phyloP scores from a whole-genome alignment of 1,140 invertebrate species.

The Procambarus virginalis region DNA sequence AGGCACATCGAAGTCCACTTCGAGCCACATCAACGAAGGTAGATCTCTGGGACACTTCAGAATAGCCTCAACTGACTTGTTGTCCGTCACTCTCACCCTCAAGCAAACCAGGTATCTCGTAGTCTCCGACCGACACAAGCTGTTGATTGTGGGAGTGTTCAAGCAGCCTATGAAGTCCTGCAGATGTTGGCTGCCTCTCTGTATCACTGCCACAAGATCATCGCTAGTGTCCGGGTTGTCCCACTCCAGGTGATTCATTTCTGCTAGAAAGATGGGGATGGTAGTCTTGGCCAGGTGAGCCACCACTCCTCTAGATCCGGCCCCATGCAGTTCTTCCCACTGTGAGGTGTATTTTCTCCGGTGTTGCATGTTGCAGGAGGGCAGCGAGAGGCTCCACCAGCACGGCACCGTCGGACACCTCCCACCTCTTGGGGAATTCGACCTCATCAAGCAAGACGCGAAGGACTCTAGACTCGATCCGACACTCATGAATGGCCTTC shows the following conservation, averaged over 20 bases:
- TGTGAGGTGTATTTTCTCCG: conserved; percentile 32
- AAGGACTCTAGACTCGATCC: background rate
- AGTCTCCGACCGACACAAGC: conserved; percentile 1
- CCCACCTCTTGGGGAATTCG: conserved; percentile 44
- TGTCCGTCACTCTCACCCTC: conserved; percentile 48
- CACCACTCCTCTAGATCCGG: conserved; percentile 28
- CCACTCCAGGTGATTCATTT: conserved; percentile 62
- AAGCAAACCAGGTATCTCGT: conserved; percentile 52
- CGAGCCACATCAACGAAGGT: conserved; percentile 62
- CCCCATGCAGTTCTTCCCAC: conserved; percentile 20
- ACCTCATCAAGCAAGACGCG: conserved; percentile 28
- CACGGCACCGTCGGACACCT: conserved; percentile 41
- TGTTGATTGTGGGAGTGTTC: conserved; percentile 17
- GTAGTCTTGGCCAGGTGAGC: background rate
- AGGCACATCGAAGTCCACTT: conserved; percentile 64
- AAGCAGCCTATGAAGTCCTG: conserved; percentile 65
- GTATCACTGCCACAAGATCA: conserved; percentile 24
- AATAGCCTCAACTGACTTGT: background rate
- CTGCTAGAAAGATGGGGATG: conserved; percentile 45
- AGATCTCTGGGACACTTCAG: conserved; percentile 25
- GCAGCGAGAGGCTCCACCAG: conserved; percentile 6
- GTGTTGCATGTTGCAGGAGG: conserved; percentile 15
- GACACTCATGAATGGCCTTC: conserved; percentile 21
- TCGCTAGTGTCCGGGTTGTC: conserved; percentile 24
- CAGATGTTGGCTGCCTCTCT: conserved; percentile 20